A percentile compares a stretch with the other conserved stretches of the same genome.
Evolutionary conservation across 2,797 vertebrate genomes (phyloP).

Genomic region (Meda fulgida): DNA sequence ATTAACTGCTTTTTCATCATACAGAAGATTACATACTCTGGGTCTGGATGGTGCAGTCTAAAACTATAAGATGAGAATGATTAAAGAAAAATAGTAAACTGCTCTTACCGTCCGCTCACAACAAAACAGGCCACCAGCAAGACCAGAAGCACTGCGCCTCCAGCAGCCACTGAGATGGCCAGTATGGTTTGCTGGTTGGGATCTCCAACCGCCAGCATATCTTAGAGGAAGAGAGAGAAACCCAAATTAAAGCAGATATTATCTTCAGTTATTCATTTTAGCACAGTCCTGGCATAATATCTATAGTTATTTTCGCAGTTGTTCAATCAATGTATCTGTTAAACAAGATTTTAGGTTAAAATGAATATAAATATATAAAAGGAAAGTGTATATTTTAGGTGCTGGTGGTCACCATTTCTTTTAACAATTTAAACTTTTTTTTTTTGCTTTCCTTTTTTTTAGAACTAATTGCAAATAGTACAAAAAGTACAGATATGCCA

Average conservation of each 20-base stretch:
- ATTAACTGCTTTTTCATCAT: neutral
- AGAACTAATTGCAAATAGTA: neutral
- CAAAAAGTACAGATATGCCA: neutral
- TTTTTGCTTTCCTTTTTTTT: neutral
- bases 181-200: conserved; percentile 85
- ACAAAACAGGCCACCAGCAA: conserved; percentile 87
- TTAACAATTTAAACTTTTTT: neutral
- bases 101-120: conserved; percentile 82
- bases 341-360: neutral
- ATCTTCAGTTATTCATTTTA: neutral
- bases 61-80: neutral
- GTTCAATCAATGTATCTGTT: neutral
- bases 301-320: neutral
- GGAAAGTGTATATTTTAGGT: neutral
- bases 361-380: neutral
- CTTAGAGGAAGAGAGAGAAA: conserved; percentile 59
- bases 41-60: neutral
- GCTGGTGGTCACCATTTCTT: neutral
- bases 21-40: neutral
- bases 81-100: neutral
- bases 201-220: conserved; percentile 84
- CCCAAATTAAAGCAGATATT: neutral
- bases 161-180: conserved; percentile 82
- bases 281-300: neutral
- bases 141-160: conserved; percentile 81